Base-by-base conservation (phyloP, 2,888 invertebrate genomes). In the Alentia gelatinosa region DNA sequence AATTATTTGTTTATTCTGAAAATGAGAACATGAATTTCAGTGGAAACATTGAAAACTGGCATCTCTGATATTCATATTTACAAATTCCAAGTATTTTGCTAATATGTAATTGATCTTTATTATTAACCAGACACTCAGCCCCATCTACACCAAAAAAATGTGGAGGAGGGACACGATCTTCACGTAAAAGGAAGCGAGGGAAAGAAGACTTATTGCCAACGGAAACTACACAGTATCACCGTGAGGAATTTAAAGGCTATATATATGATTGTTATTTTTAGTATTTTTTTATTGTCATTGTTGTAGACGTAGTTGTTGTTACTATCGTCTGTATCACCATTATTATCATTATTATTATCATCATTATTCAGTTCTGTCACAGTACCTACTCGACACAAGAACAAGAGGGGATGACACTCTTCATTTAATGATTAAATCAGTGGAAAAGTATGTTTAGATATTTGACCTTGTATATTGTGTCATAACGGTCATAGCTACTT, bases 131-230 rank as follows among this genome's bases (percentile, higher is more conserved):
- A 26, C 63, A 75, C n/a, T 88, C 89, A 0, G 89, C 86, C 0
- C 91, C 91, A 5, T 47, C 30, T 1, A 91, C 91, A 37, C 91
- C 91, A 23, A 89, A 89, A 40, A 91, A 91, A 68, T 37, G 86
- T 15, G 30, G 26, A 4, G 37, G 40, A 9, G 30, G 83, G 30
- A 47, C 30, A 33, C 39, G 83, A 1, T n/a, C 42, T 30, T 50
- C 84, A n/a, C 68, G 90, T 39, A 95, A 95, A 91, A 93, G 95
- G 30, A 94, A 95, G 84, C 91, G 94, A 89, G 88, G 91, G 15
- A 93, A 93, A 92, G 93, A 94, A 83, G 94, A 94, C 42, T 68
- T 91, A 9, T 93, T 83, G 9, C 93, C 92, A 30, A 68, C 88
- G 74, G 94, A 93, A 56, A 91, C 84, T 47, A 93, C 92, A 5